These are phyloP conservation scores for Cybosia mesomella DNA, from an alignment of 2,888 invertebrate genomes.

Conservation along the genomic window DNA sequence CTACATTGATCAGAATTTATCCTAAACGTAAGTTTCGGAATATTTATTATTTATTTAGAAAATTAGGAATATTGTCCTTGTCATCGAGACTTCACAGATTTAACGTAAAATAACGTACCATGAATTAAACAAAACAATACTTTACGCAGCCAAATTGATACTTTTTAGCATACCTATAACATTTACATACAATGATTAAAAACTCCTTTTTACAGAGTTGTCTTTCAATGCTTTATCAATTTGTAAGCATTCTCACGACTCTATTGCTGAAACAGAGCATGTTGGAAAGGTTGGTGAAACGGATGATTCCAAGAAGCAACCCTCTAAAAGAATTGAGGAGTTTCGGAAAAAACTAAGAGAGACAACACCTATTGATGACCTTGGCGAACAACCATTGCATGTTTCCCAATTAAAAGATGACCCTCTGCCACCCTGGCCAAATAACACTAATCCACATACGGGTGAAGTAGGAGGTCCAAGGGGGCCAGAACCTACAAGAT, in stretches of 20 bases:
- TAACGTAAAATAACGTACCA: neutral
- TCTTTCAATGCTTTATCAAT: constrained; percentile 22
- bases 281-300: constrained; percentile 14
- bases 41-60: neutral
- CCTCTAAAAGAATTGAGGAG: constrained; percentile 86
- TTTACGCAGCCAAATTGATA: neutral
- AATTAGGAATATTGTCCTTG: neutral
- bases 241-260: constrained; percentile 58
- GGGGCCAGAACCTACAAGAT: constrained; percentile 99
- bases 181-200: neutral
- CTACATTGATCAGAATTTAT: constrained; percentile 2
- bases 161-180: neutral
- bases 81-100: neutral
- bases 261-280: constrained; percentile 47
- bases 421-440: constrained; percentile 94
- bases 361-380: constrained; percentile 89
- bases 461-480: constrained; percentile 98
- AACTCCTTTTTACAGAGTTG: constrained; percentile 33
- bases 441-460: constrained; percentile 95
- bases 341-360: constrained; percentile 92
- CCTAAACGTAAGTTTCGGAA: constrained; percentile 14
- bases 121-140: neutral
- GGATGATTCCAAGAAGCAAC: constrained; percentile 53
- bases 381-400: constrained; percentile 90
- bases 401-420: constrained; percentile 91